Evolutionary conservation across 2,113 vertebrate species (phyloP).

Genomic region (Cololabis saira): DNA sequence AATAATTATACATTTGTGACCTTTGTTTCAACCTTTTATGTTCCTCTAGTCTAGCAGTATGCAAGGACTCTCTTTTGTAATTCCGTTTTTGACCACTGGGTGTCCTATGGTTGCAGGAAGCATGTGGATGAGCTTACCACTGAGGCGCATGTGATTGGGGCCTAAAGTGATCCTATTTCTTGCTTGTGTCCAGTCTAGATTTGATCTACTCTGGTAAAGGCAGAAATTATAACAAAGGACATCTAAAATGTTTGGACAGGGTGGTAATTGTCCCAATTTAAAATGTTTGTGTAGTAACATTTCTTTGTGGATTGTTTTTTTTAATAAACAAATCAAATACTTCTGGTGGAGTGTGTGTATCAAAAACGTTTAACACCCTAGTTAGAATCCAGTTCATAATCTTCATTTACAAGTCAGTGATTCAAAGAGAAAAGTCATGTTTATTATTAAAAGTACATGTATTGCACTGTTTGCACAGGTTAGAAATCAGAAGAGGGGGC

Average conservation of each 20-base stretch:
- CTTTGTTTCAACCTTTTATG: no score
- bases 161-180: neutral
- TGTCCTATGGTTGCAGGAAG: no score
- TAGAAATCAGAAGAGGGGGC: neutral
- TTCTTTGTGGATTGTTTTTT: no score
- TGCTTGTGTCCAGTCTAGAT: no score
- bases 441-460: slow-evolving; percentile 2
- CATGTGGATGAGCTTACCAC: neutral
- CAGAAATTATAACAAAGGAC: neutral
- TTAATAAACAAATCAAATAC: neutral
- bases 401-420: neutral
- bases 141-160: neutral
- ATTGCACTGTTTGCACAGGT: neutral
- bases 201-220: no score
- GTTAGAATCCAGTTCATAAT: neutral
- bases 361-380: neutral
- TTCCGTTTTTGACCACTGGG: no score
- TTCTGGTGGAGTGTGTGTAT: neutral
- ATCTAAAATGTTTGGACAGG: neutral
- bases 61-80: no score
- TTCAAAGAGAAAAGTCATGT: neutral
- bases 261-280: no score
- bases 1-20: no score
- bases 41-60: no score
- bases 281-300: no score